These are phyloP conservation scores for Cottoperca gobio DNA, from an alignment of 2,797 vertebrate species.

Conservation along the genomic window DNA sequence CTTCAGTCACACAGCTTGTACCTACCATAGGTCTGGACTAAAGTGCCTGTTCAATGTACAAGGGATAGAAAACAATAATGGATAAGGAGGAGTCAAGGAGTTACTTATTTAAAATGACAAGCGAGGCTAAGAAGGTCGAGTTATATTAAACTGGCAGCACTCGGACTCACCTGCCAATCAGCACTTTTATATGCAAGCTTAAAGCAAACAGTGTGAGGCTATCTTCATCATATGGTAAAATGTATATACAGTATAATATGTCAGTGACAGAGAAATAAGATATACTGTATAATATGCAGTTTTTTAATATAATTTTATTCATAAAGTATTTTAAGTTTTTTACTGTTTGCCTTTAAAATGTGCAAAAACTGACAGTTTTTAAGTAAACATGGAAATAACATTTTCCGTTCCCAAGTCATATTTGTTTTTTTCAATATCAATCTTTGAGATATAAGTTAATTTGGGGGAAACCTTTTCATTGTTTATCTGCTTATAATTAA, in stretches of 20 bases:
- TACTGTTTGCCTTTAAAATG: background rate
- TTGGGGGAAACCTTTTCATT: background rate
- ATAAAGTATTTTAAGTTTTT: background rate
- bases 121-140: background rate
- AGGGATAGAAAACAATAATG: background rate
- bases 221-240: background rate
- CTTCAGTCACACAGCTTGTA: background rate
- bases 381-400: background rate
- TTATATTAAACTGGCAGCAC: background rate
- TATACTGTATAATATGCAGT: too few relatives aligned
- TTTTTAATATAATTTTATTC: too few relatives aligned
- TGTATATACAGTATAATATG: too few relatives aligned
- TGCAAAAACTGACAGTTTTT: too few relatives aligned
- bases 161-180: background rate
- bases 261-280: too few relatives aligned
- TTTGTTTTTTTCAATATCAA: background rate
- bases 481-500: constrained; percentile 1
- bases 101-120: background rate
- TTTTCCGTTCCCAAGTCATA: background rate
- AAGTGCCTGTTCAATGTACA: background rate
- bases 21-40: background rate
- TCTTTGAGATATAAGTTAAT: background rate
- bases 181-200: background rate
- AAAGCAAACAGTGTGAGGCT: background rate
- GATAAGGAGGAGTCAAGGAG: background rate